These are phyloP conservation scores for Mallotus villosus DNA, from an alignment of 2,797 vertebrate species.

Conservation along the genomic window DNA sequence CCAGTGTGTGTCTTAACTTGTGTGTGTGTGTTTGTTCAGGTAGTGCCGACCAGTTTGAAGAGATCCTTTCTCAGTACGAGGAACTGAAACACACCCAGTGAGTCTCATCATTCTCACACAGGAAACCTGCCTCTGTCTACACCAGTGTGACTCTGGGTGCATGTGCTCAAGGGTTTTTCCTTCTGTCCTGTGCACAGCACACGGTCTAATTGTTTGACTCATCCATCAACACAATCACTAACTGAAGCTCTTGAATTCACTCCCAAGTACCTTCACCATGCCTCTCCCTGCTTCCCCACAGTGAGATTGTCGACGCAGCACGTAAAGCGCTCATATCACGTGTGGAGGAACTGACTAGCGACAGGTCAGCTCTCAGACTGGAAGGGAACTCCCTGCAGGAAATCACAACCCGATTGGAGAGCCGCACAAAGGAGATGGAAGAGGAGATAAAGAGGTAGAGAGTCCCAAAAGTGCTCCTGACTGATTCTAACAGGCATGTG, in stretches of 20 bases:
- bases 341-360: constrained; percentile 77
- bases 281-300: constrained; percentile 33
- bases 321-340: constrained; percentile 77
- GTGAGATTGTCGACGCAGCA: constrained; percentile 72
- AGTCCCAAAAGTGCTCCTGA: neutral
- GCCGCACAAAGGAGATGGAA: constrained; percentile 74
- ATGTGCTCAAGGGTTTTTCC: constrained; percentile 19
- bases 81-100: constrained; percentile 80
- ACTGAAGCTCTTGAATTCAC: constrained; percentile 1
- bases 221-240: neutral
- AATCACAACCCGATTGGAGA: constrained; percentile 65
- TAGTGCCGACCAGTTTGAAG: constrained; percentile 74
- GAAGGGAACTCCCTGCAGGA: constrained; percentile 70
- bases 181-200: neutral
- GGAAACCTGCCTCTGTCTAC: neutral
- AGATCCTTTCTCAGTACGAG: constrained; percentile 76
- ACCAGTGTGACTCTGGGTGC: neutral
- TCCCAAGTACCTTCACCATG: neutral
- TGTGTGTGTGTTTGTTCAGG: constrained; percentile 47
- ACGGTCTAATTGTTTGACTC: neutral
- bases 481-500: neutral
- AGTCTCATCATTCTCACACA: constrained; percentile 48
- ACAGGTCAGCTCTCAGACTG: constrained; percentile 70
- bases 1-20: neutral
- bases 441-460: constrained; percentile 75